Evolutionary conservation across 1,140 invertebrate genomes (phyloP).

Genomic region (Pseudomyrmex dendroicus): DNA sequence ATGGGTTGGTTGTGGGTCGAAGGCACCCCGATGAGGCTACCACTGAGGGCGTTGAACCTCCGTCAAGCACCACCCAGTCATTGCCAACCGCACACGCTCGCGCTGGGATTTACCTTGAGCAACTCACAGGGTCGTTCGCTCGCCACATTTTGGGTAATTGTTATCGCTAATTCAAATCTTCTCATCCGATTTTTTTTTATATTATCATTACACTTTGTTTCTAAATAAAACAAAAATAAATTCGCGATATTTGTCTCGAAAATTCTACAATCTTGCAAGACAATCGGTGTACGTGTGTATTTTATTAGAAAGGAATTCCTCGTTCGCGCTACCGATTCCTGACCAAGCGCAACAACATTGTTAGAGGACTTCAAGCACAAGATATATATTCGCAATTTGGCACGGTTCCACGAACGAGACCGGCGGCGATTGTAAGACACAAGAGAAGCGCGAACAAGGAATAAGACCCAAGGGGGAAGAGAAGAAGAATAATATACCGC

Average conservation of each 20-base stretch:
- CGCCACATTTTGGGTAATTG: conserved; percentile 83
- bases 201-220: background rate
- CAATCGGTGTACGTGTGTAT: background rate
- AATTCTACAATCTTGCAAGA: background rate
- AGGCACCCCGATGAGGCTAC: conserved; percentile 81
- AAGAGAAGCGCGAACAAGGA: conserved; percentile 24
- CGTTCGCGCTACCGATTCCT: background rate
- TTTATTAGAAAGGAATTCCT: background rate
- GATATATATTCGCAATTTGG: conserved; percentile 42
- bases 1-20: conserved; percentile 85
- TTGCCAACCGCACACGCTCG: conserved; percentile 81
- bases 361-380: background rate
- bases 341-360: conserved; percentile 34
- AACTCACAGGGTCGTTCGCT: conserved; percentile 79
- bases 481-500: conserved; percentile 71
- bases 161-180: background rate
- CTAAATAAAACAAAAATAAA: background rate
- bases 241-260: background rate
- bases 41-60: conserved; percentile 84
- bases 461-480: background rate
- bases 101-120: conserved; percentile 82
- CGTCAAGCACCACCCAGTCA: conserved; percentile 82
- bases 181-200: background rate
- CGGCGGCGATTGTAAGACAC: conserved; percentile 7
- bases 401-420: conserved; percentile 44